phyloP scores from a whole-genome alignment of 2,888 invertebrate species.

The Cylloceria caligata region DNA sequence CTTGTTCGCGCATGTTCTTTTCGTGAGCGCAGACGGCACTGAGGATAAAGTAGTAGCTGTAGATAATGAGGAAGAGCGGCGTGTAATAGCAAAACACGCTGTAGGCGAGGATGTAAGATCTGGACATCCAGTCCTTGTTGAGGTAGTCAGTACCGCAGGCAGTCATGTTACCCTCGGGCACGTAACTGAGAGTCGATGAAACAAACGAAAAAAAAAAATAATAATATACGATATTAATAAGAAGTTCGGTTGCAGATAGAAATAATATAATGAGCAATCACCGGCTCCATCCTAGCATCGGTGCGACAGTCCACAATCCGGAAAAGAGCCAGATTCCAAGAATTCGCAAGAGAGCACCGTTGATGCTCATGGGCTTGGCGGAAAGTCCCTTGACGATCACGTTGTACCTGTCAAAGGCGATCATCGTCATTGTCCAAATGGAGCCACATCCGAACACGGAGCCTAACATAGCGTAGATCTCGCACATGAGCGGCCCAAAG shows the following conservation, averaged over 20 bases:
- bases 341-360: slow-evolving; percentile 92
- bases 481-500: slow-evolving; percentile 92
- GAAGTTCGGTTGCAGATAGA: too few species aligned
- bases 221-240: too few species aligned
- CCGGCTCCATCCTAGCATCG: slow-evolving; percentile 95
- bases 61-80: slow-evolving; percentile 92
- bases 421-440: slow-evolving; percentile 97
- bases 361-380: slow-evolving; percentile 93
- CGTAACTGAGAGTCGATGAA: slow-evolving; percentile 89
- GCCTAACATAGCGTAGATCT: slow-evolving; percentile 94
- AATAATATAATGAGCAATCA: slow-evolving; percentile 76
- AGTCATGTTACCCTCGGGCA: slow-evolving; percentile 97
- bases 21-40: slow-evolving; percentile 91
- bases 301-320: slow-evolving; percentile 92
- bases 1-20: slow-evolving; percentile 94
- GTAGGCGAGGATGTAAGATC: slow-evolving; percentile 92
- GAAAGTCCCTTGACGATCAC: slow-evolving; percentile 93
- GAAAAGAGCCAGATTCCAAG: slow-evolving; percentile 92
- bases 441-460: slow-evolving; percentile 96
- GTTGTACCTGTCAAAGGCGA: slow-evolving; percentile 96
- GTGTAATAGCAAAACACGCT: slow-evolving; percentile 91
- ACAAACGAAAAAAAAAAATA: background rate
- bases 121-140: slow-evolving; percentile 90
- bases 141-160: slow-evolving; percentile 96
- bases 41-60: slow-evolving; percentile 94